Base-by-base conservation (phyloP, 2,888 invertebrate species). In the Noctuana brunneofusca region DNA sequence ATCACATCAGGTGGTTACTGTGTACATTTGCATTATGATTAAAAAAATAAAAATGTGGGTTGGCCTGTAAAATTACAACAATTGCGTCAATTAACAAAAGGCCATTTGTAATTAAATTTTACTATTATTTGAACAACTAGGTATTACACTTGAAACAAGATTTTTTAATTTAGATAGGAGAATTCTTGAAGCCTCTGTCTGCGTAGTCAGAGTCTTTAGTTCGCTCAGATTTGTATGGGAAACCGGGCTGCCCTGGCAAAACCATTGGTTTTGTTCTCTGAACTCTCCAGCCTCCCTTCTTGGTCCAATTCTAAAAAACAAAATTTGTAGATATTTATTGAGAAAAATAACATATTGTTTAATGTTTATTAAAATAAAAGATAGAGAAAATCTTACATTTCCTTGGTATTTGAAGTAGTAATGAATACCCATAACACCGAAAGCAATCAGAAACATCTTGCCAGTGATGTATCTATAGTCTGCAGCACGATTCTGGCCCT, bases 341-440 rank as follows among this genome's bases (percentile, higher is more conserved):
- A 30, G n/a, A n/a, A n/a, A n/a, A n/a, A n/a, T n/a, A n/a, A n/a
- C n/a, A n/a, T n/a, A n/a, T n/a, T n/a, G n/a, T n/a, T n/a, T n/a
- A n/a, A n/a, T n/a, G 18, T 48, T 22, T 12, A 22, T 9, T 8
- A 9, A 48, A 12, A 12, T n/a, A 22, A 56, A 6, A 49, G n/a
- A n/a, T n/a, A n/a, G n/a, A n/a, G 1, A 14, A 38, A 54, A 48
- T 65, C 95, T 93, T 87, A 96, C 96, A 85, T 96, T 95, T 69
- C 86, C 87, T 81, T 95, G 95, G 80, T 97, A 97, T 88, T 97
- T 97, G 68, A 96, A 94, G 75, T 97, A 96, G 79, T 97, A 97
- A 63, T 93, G 93, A 0, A 76, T 72, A 22, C 80, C 80, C 68
- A 95, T 93, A n/a, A 93, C 70, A 11, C 86, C 87, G 38, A 90